Evolutionary conservation across 2,113 vertebrate genomes (phyloP), one percentile per base, ranked within the genome.

Genomic region (Nothocercus julius): DNA sequence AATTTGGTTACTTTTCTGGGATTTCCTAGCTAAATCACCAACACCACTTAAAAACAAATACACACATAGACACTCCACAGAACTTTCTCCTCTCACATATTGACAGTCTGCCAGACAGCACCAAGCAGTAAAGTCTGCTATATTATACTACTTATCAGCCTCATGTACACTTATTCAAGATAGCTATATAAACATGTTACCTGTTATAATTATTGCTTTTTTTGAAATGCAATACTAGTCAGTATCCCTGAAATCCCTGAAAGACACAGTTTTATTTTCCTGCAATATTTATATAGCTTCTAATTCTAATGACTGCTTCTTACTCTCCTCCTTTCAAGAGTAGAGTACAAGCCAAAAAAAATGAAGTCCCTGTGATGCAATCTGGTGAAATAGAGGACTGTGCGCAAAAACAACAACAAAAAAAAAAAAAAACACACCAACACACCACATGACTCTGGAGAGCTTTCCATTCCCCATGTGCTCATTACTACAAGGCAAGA

Each of bases 401-500:
- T 56, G 36, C 47, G 36, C 47, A 49, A 70, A 78, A 75, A 38
- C 42, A 56, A 44, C 40, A 59, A 42, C n/a, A 42, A 10, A 44
- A 44, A 44, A 44, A 44, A 44, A 44, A 44, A 44, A 44, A 44
- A 44, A 13, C 11, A 44, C 11, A 44, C 36, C 36, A 36, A 6
- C 6, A 36, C 36, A 36, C 36, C 36, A 36, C 36, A 1, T 1
- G 75, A 21, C 67, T 58, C 75, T 68, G 58, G 91, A 92, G 85
- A 93, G 44, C 64, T 68, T 36, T 72, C 63, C 30, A 82, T 92
- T 87, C 93, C 96, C 88, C 17, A 51, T 3, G 2, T 0, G 3
- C 94, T 97, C 90, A 68, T 96, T 91, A 95, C 5, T 47, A 87
- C 49, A 36, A 77, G 38, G 27, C 58, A 82, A 90, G 45, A 64